Conservation (phyloP, 2,888 invertebrate species). For the Campoletis raptor region DNA sequence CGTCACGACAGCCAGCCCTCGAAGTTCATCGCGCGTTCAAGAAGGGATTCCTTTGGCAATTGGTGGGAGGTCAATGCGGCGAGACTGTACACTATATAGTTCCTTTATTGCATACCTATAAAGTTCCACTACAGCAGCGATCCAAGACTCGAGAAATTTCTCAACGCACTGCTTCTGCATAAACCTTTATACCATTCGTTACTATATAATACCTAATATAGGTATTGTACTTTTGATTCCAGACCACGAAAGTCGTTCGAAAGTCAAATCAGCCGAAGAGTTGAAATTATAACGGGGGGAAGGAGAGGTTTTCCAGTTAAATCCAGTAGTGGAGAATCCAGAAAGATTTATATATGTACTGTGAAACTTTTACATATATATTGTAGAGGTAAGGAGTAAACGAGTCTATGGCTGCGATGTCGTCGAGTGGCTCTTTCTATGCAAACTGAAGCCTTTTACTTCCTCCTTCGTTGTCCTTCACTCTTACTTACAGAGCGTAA, state of each 20-base stretch:
- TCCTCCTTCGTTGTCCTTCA: constrained; percentile 16
- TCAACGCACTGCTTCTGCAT: constrained; percentile 47
- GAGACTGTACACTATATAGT: constrained; percentile 27
- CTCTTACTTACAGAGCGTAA: constrained; percentile 31
- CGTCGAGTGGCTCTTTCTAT: constrained; percentile 56
- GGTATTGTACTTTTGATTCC: constrained; percentile 40
- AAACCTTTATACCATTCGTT: constrained; percentile 33
- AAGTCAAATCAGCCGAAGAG: constrained; percentile 61
- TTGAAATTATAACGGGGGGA: constrained; percentile 59
- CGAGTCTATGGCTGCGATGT: constrained; percentile 20
- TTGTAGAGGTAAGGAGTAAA: background rate
- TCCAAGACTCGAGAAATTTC: constrained; percentile 47
- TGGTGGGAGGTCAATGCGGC: constrained; percentile 42
- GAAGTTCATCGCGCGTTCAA: constrained; percentile 55
- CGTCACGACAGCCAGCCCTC: constrained; percentile 36
- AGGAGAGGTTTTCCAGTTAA: constrained; percentile 51
- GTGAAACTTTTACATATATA: background rate
- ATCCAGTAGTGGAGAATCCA: constrained; percentile 22
- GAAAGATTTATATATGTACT: background rate
- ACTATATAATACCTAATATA: constrained; percentile 20
- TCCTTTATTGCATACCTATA: constrained; percentile 56
- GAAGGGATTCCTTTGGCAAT: constrained; percentile 42
- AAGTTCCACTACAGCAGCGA: constrained; percentile 33
- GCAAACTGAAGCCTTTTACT: constrained; percentile 55
- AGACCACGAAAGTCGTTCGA: constrained; percentile 55